Evolutionary conservation across 1,140 invertebrate genomes (phyloP), one percentile per base, ranked within the genome.

Genomic region (Bombus fervidus): DNA sequence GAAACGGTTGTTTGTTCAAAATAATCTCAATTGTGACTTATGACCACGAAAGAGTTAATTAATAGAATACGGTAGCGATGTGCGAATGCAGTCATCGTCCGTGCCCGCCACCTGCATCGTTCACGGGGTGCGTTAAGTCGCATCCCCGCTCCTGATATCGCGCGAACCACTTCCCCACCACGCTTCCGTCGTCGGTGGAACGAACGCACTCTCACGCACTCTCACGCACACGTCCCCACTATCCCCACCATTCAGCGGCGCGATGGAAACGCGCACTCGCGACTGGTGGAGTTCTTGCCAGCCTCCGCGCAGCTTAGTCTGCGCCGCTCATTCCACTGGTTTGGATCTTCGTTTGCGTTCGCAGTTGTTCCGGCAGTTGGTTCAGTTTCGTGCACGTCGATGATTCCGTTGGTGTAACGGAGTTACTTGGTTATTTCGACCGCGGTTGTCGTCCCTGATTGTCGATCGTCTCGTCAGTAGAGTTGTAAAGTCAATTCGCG

Each of bases 251-350:
- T 6, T 2, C n/a, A 5, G 15, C 77, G 43, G 74, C 84, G 79
- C 74, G 72, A 66, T 66, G 39, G 85, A 77, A 78, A 75, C 64
- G 84, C 85, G 85, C 86, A 81, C 76, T 73, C 81, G 86, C 79
- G 85, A 71, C 77, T 75, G 87, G 83, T 85, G 47, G 90, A 92
- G 90, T 90, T 87, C 87, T 87, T 89, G 91, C 53, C 89, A 81
- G 86, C 90, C 86, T 81, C 85, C 85, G 87, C 91, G 89, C 92
- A 91, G 89, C 79, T 94, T 90, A 94, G 94, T 94, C 91, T 91
- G 92, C 91, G 92, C 92, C 90, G 91, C 87, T 93, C 91, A 89
- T 89, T 90, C 79, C 72, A 81, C 79, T 80, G 80, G 88, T 82
- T 81, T 86, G 90, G 91, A 89, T 89, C 53, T 9, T 83, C 22